Evolutionary conservation across 2,888 invertebrate genomes (phyloP).

Genomic region (Diaphora mendica): DNA sequence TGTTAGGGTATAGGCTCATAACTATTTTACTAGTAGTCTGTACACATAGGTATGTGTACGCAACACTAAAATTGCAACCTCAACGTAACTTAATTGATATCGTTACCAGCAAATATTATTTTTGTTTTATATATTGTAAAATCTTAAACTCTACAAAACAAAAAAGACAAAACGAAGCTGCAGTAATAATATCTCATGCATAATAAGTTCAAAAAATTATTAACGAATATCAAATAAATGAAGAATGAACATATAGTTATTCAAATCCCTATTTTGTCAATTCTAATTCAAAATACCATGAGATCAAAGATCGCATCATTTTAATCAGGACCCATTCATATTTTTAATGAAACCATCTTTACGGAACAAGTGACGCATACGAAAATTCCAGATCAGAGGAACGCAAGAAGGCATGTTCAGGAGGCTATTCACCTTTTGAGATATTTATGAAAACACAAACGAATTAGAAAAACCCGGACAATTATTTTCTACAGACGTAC

Average conservation of each 20-base stretch:
- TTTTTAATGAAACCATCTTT: conserved; percentile 63
- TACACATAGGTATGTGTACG: no score
- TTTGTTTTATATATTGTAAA: no score
- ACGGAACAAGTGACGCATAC: conserved; percentile 61
- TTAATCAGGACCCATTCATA: conserved; percentile 60
- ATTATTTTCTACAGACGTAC: conserved; percentile 69
- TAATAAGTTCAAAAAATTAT: background rate
- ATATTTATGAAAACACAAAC: conserved; percentile 67
- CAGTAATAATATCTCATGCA: background rate
- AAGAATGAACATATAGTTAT: background rate
- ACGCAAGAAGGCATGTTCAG: conserved; percentile 26
- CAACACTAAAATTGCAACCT: no score
- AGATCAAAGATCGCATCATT: conserved; percentile 53
- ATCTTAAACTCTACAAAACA: no score
- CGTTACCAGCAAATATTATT: no score
- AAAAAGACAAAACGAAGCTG: no score
- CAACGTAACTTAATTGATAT: no score
- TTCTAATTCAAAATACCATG: conserved; percentile 38
- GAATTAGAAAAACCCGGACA: conserved; percentile 73
- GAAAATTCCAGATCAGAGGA: conserved; percentile 63
- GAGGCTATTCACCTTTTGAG: conserved; percentile 57
- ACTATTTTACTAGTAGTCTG: no score
- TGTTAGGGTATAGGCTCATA: no score
- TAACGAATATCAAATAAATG: background rate
- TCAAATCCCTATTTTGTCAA: conserved; percentile 3